Evolutionary conservation across 2,888 invertebrate species (phyloP), one percentile per base, ranked within the genome.

Genomic region (Torymus auratus): DNA sequence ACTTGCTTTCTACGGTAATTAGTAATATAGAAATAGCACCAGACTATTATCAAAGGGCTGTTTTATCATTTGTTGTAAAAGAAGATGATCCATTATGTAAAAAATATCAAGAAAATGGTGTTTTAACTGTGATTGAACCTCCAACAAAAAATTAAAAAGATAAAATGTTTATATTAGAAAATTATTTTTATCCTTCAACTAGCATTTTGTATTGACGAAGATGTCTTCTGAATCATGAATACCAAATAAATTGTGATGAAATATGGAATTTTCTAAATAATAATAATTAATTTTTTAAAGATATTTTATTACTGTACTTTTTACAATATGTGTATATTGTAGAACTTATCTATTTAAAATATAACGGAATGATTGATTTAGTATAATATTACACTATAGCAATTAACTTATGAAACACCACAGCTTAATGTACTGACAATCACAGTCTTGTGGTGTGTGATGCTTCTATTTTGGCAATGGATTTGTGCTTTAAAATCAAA

Each of bases 1-100:
- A 99, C 90, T 91, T 98, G 78, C 92, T 99, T 13, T 94, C 95
- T 65, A 95, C 95, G 10, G 97, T 99, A 74, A 98, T 99, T 72
- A 94, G 94, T 89, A 99, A 99, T 89, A 94, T 99, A 84, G 95
- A 97, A 92, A 91, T 97, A 86, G 92, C 94, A 87, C 90, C 94
- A 0, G 94, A 96, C 86, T 99, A 97, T 91, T 99, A 99, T 91
- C 93, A 96, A 89, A 94, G 94, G 88, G 94, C 95, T 0, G 95
- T 96, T 0, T 88, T 99, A 83, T 94, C 96, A 0, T 98, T 96
- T 91, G 94, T 94, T 41, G 92, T 97, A 15, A 93, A 94, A 82
- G 96, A 97, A 89, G 94, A 94, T 88, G 95, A 96, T 87, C 93
- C 93, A 65, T 91, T 98, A 23, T 95, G 94, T 86, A 92, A 93